Evolutionary conservation across 1,140 invertebrate species (phyloP).

Genomic region (Drepana arcuata): DNA sequence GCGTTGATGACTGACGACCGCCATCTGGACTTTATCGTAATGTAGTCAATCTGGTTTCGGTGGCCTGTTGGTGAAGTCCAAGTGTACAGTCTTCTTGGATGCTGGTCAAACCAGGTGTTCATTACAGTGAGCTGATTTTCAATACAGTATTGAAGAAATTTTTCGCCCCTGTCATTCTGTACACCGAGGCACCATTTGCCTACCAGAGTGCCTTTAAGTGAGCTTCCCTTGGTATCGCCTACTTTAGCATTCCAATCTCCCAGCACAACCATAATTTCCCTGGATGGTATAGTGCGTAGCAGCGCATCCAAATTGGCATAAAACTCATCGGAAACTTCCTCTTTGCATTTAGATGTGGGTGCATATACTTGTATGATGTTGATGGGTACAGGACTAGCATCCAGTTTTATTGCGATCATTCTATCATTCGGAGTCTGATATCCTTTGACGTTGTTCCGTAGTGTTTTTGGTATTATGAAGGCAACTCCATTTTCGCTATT

Average conservation of each 20-base stretch:
- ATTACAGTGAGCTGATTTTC: conserved; percentile 7
- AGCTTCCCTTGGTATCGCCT: conserved; percentile 3
- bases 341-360: conserved; percentile 3
- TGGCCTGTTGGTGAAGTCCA: conserved; percentile 4
- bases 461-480: conserved; percentile 12
- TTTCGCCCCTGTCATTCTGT: conserved; percentile 13
- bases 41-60: conserved; percentile 13
- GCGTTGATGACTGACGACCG: not conserved
- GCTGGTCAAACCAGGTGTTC: conserved; percentile 17
- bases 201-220: conserved; percentile 6
- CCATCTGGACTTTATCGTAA: conserved; percentile 2
- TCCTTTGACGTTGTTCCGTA: conserved; percentile 10
- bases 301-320: no score
- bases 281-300: no score
- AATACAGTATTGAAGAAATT: conserved; percentile 11
- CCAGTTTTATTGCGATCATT: conserved; percentile 13
- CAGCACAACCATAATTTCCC: not conserved
- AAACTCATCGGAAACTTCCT: conserved; percentile 11
- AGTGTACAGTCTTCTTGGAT: conserved; percentile 10
- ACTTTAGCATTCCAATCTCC: conserved; percentile 9
- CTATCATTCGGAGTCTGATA: conserved; percentile 18
- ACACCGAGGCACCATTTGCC: conserved; percentile 13
- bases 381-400: conserved; percentile 3
- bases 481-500: conserved; percentile 16
- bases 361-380: conserved; percentile 12